Conservation (phyloP, 2,888 invertebrate genomes). For the Xylophagus ater region DNA sequence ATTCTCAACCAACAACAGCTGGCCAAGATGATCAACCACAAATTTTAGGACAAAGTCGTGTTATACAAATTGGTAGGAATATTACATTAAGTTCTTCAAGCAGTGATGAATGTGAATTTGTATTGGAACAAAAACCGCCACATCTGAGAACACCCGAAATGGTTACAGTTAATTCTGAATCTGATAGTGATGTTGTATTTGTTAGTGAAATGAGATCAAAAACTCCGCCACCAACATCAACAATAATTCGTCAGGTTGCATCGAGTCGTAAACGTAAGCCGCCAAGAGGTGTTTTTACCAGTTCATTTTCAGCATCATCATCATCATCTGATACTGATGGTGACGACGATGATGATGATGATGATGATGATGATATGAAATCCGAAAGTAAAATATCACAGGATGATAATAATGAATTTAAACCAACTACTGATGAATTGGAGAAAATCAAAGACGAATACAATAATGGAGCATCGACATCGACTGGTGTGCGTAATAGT, state of each 20-base stretch:
- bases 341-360: constrained; percentile 2
- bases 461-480: constrained; percentile 17
- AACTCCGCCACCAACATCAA: neutral
- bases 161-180: constrained; percentile 34
- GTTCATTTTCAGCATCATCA: constrained; percentile 5
- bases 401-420: constrained; percentile 2
- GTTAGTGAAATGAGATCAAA: constrained; percentile 20
- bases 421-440: neutral
- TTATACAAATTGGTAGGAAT: constrained; percentile 14
- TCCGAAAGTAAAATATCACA: constrained; percentile 1
- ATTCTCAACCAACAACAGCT: neutral
- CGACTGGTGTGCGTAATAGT: constrained; percentile 9
- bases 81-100: constrained; percentile 26
- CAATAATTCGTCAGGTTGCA: neutral
- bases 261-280: constrained; percentile 9
- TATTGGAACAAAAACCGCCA: constrained; percentile 36
- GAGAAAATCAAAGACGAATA: constrained; percentile 9
- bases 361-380: constrained; percentile 6
- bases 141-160: constrained; percentile 38
- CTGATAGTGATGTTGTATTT: constrained; percentile 38
- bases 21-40: constrained; percentile 8
- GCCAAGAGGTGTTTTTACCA: constrained; percentile 7
- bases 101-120: constrained; percentile 36
- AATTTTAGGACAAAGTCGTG: constrained; percentile 12
- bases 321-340: constrained; percentile 7